Conservation (phyloP, 2,797 vertebrate species). For the Semotilus atromaculatus region DNA sequence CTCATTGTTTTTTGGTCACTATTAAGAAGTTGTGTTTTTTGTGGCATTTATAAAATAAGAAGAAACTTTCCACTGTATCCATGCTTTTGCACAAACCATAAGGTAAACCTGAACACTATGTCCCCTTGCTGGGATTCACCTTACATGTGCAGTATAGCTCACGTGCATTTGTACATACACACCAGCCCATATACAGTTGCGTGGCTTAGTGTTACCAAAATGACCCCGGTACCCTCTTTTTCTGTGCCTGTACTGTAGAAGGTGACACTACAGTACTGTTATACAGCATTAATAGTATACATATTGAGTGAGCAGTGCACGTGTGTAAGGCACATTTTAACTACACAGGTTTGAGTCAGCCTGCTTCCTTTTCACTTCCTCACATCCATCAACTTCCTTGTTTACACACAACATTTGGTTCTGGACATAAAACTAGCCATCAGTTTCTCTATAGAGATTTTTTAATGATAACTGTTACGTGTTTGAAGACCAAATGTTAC, state of each 20-base stretch:
- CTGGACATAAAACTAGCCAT: neutral
- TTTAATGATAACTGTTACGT: neutral
- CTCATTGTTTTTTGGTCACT: neutral
- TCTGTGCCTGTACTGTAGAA: neutral
- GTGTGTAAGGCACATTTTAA: neutral
- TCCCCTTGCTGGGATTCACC: constrained; percentile 29
- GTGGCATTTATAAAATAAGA: neutral
- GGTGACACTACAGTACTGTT: constrained; percentile 8
- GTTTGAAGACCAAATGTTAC: no score
- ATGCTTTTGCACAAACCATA: neutral
- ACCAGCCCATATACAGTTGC: constrained; percentile 52
- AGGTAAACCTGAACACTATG: neutral
- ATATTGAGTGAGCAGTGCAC: neutral
- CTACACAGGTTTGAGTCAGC: neutral
- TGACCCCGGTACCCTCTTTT: constrained; percentile 33
- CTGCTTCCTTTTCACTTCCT: neutral
- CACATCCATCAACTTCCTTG: no score
- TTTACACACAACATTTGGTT: neutral
- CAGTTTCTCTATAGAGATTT: neutral
- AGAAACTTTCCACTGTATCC: constrained; percentile 7
- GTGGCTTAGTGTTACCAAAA: constrained; percentile 23
- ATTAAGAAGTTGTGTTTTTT: neutral
- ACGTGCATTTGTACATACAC: constrained; percentile 37
- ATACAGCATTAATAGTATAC: neutral
- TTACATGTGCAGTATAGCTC: constrained; percentile 46